phyloP scores from a whole-genome alignment of 2,888 invertebrate species.

The Nesidiocoris tenuis region DNA sequence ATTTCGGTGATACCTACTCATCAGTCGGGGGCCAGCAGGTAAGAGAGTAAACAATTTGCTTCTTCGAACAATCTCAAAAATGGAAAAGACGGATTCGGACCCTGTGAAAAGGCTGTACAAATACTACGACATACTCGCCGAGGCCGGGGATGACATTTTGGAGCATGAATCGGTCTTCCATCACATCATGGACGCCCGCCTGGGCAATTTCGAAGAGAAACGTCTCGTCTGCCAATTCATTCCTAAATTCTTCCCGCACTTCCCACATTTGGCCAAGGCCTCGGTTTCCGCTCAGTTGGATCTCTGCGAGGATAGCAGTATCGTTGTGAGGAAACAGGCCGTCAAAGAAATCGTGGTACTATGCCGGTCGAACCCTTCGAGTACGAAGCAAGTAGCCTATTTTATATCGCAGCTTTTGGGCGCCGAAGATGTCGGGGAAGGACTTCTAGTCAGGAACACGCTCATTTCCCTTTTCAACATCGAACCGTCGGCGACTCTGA shows the following conservation, averaged over 20 bases:
- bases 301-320: slow-evolving; percentile 92
- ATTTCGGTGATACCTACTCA: too few relatives aligned
- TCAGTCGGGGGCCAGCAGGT: too few relatives aligned
- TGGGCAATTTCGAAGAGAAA: slow-evolving; percentile 87
- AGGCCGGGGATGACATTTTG: slow-evolving; percentile 24
- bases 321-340: slow-evolving; percentile 86
- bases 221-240: slow-evolving; percentile 93
- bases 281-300: slow-evolving; percentile 91
- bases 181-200: slow-evolving; percentile 80
- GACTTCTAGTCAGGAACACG: slow-evolving; percentile 83
- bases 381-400: slow-evolving; percentile 83
- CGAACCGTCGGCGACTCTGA: slow-evolving; percentile 58
- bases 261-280: slow-evolving; percentile 79
- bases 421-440: slow-evolving; percentile 56
- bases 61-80: too few relatives aligned
- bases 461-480: slow-evolving; percentile 74
- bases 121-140: slow-evolving; percentile 29
- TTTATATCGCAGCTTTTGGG: slow-evolving; percentile 82
- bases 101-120: slow-evolving; percentile 32
- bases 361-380: slow-evolving; percentile 81
- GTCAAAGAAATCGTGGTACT: slow-evolving; percentile 86
- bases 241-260: slow-evolving; percentile 88
- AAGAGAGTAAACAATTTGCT: too few relatives aligned
- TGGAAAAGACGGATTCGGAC: slow-evolving; percentile 16
- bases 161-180: slow-evolving; percentile 34